Evolutionary conservation across 2,888 invertebrate species (phyloP).

Genomic region (Nematopogon swammerdamellus): DNA sequence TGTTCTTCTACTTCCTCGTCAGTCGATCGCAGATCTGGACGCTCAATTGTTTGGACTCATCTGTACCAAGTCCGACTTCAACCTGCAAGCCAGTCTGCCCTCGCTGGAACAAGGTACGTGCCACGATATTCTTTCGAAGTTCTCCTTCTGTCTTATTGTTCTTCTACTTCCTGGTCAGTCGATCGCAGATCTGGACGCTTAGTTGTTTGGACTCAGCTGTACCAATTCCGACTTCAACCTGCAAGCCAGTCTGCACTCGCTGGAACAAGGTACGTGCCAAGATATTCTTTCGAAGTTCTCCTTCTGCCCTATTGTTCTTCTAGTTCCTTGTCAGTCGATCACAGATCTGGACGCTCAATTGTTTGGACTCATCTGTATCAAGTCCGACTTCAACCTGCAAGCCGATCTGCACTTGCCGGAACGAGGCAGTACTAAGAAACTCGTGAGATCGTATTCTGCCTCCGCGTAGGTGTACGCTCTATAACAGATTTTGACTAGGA

Average conservation of each 20-base stretch:
- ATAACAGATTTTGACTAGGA: too few species aligned
- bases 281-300: too few species aligned
- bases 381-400: slow-evolving; percentile 72
- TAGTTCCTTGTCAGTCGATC: too few species aligned
- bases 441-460: too few species aligned
- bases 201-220: slow-evolving; percentile 49
- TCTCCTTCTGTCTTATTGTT: slow-evolving; percentile 69
- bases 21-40: slow-evolving; percentile 61
- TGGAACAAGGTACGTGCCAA: slow-evolving; percentile 67
- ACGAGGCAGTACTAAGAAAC: too few species aligned
- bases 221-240: slow-evolving; percentile 76
- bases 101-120: slow-evolving; percentile 62
- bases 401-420: slow-evolving; percentile 62
- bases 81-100: slow-evolving; percentile 72
- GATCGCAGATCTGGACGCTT: slow-evolving; percentile 55
- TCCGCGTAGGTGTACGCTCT: too few species aligned
- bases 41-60: slow-evolving; percentile 65
- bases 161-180: too few species aligned
- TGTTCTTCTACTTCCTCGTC: too few species aligned
- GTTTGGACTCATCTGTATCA: slow-evolving; percentile 59
- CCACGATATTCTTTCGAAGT: slow-evolving; percentile 53
- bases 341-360: slow-evolving; percentile 55
- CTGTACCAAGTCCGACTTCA: slow-evolving; percentile 85
- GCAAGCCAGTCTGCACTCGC: slow-evolving; percentile 60
- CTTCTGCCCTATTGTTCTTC: too few species aligned